These are phyloP conservation scores for Ophioderma brevispina DNA, from an alignment of 35 echinoderm and acorn worm genomes.

Conservation along the genomic window DNA sequence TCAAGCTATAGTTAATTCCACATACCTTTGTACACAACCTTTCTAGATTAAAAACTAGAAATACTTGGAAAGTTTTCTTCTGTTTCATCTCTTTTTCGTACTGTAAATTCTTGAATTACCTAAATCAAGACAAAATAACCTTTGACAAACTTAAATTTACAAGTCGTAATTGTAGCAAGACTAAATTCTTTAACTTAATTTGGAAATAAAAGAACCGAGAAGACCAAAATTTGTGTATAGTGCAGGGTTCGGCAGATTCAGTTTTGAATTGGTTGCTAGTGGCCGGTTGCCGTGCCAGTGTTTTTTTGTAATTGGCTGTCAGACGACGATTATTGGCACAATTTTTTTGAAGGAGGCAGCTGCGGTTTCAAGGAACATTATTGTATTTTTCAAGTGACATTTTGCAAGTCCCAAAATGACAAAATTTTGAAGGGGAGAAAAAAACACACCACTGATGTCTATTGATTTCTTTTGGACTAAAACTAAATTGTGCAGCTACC, in stretches of 20 bases:
- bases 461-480: too few relatives aligned
- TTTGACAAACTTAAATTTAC: background rate
- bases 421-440: too few relatives aligned
- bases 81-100: background rate
- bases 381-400: conserved; percentile 11
- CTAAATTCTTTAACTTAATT: background rate
- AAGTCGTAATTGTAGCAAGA: too few relatives aligned
- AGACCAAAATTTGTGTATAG: background rate
- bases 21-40: background rate
- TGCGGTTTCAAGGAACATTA: background rate
- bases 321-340: background rate
- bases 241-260: background rate
- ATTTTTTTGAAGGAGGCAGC: background rate
- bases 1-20: background rate
- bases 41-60: background rate
- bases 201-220: background rate
- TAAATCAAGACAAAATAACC: background rate
- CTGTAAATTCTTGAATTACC: background rate
- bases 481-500: too few relatives aligned
- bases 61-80: background rate
- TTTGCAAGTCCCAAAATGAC: background rate
- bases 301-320: conserved; percentile 9
- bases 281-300: background rate
- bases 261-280: background rate
- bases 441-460: too few relatives aligned